Evolutionary conservation across 2,888 invertebrate genomes (phyloP), one percentile per base, ranked within the genome.

Genomic region (Meiosimyza platycephala): DNA sequence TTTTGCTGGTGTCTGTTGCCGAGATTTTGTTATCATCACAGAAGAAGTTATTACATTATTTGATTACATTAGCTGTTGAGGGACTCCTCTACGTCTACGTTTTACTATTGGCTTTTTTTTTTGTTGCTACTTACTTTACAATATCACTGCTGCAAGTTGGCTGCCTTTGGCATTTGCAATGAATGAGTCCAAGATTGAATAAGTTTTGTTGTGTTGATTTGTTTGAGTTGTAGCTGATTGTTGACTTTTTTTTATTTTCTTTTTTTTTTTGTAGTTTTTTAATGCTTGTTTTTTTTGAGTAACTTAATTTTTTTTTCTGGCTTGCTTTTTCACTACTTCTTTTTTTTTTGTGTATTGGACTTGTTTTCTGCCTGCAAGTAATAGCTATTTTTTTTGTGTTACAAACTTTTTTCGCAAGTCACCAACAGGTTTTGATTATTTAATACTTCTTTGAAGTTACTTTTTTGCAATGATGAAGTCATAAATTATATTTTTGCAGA

Each of bases 371-470:
- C 51, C 22, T 51, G 16, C 64, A 64, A 51, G 47, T 40, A 33
- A 62, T 62, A 62, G 60, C 40, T 62, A 16, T 40, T 33, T 40
- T 33, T 40, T 15, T 33, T 62, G 33, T 59, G 59, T 54, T 18
- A 15, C 2, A 7, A 2, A 6, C 40, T 40, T 7, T 40, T 9
- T 40, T 15, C 22, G 81, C 82, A 82, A 82, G 81, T 82, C 82
- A 80, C 80, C 80, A 82, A 82, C 82, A 82, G 82, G 81, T 82
- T 80, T 81, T 82, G n/a, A 66, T 67, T 54, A n/a, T 15, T 48
- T 16, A 51, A 60, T 70, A 62, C 69, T 13, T 62, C 48, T 60
- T 60, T 50, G 52, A 60, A 40, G 66, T 66, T 72, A 59, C 13
- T 60, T 66, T 52, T 54, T 65, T 18, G 48, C 54, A 66, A 48